A percentile compares a stretch with the other conserved stretches of the same genome.
These are phyloP conservation scores for Thumatha senex DNA, from an alignment of 2,888 invertebrate genomes.

Conservation along the genomic window DNA sequence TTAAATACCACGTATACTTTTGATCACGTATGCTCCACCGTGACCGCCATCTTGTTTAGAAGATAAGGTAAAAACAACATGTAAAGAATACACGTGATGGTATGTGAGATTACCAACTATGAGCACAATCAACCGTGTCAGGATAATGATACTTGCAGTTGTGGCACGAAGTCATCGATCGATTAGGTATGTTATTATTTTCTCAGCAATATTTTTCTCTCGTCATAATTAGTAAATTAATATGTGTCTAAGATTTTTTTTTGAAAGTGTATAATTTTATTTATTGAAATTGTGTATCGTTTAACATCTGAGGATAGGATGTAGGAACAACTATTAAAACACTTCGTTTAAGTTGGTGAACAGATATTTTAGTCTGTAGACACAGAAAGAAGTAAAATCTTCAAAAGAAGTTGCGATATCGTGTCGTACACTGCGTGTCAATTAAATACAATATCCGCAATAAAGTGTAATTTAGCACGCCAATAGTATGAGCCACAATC, in stretches of 20 bases:
- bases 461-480: no score
- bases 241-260: no score
- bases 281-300: no score
- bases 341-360: no score
- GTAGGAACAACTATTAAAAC: no score
- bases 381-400: no score
- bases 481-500: no score
- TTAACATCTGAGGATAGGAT: no score
- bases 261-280: no score
- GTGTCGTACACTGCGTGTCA: background rate
- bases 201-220: background rate
- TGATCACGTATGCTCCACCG: conserved; percentile 26
- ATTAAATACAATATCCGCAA: background rate
- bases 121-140: conserved; percentile 24
- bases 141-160: conserved; percentile 13
- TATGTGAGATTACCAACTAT: conserved; percentile 30
- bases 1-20: no score
- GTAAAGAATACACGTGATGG: conserved; percentile 23
- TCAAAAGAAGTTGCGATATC: no score
- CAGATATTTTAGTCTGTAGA: no score
- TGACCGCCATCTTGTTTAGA: conserved; percentile 8
- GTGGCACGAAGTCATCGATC: conserved; percentile 8
- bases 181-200: conserved; percentile 1
- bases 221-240: background rate
- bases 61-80: conserved; percentile 23